Evolutionary conservation across 2,888 invertebrate genomes (phyloP).

Genomic region (Teleogryllus oceanicus): DNA sequence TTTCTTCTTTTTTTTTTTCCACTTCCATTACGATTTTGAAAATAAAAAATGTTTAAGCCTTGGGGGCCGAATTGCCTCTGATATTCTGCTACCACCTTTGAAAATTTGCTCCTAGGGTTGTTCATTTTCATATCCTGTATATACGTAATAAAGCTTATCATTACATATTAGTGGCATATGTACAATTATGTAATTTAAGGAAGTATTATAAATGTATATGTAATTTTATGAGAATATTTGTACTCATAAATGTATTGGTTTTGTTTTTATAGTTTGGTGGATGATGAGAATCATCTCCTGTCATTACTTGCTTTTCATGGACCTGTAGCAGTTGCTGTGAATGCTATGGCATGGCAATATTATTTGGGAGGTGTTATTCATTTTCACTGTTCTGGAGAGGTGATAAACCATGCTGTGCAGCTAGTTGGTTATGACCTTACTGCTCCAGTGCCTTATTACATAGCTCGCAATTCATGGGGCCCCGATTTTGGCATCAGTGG

Average conservation of each 20-base stretch:
- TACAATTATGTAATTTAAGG: too few species aligned
- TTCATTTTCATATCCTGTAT: too few species aligned
- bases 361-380: slow-evolving; percentile 81
- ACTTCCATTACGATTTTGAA: too few species aligned
- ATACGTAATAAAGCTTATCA: too few species aligned
- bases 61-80: too few species aligned
- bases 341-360: slow-evolving; percentile 81
- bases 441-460: slow-evolving; percentile 71
- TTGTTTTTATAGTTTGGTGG: slow-evolving; percentile 55
- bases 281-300: slow-evolving; percentile 62
- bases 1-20: too few species aligned
- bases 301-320: slow-evolving; percentile 63
- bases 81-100: too few species aligned
- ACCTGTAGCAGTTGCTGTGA: slow-evolving; percentile 76
- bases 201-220: too few species aligned
- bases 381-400: slow-evolving; percentile 66
- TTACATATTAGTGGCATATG: too few species aligned
- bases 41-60: too few species aligned
- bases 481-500: slow-evolving; percentile 69
- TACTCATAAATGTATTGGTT: neutral
- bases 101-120: too few species aligned
- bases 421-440: slow-evolving; percentile 77
- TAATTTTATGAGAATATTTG: neutral
- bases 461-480: slow-evolving; percentile 85
- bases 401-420: slow-evolving; percentile 78